Conservation (phyloP, 1,140 invertebrate species). For the Lepidurus apus region DNA sequence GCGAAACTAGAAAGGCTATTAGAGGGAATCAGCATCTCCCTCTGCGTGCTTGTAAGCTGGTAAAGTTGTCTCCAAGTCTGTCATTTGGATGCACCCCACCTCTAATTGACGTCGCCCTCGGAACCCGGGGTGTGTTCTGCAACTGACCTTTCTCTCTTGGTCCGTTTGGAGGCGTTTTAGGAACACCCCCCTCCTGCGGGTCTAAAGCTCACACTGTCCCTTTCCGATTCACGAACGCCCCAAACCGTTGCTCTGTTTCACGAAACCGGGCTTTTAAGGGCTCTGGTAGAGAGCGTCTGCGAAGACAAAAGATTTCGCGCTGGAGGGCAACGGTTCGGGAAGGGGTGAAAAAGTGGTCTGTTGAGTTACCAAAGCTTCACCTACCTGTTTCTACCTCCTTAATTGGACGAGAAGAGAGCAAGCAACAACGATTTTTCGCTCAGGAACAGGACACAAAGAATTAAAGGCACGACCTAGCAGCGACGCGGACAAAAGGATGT, state of each 20-base stretch:
- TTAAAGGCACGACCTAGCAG: background rate
- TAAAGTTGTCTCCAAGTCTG: background rate
- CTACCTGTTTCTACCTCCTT: conserved; percentile 13
- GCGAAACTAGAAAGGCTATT: background rate
- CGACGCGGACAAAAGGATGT: background rate
- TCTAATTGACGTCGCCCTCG: conserved; percentile 9
- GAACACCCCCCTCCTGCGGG: background rate
- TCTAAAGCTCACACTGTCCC: background rate
- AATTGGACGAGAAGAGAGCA: background rate
- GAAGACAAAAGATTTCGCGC: background rate
- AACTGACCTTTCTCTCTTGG: background rate
- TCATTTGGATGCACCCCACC: conserved; percentile 5
- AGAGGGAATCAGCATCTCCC: background rate
- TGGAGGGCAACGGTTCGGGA: background rate
- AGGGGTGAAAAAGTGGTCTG: conserved; percentile 18
- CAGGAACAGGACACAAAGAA: background rate
- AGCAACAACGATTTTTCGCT: too few species aligned
- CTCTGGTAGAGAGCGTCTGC: background rate
- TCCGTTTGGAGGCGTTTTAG: background rate
- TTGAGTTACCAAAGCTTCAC: background rate
- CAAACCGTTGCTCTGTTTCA: background rate
- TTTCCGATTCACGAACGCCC: conserved; percentile 4
- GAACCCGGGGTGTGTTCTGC: background rate
- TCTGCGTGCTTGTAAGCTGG: background rate
- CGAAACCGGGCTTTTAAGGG: background rate